A percentile compares a stretch with the other conserved stretches of the same genome.
Conservation (phyloP, 92 coral and sea anemone genomes). For the Diadumene lineata region DNA sequence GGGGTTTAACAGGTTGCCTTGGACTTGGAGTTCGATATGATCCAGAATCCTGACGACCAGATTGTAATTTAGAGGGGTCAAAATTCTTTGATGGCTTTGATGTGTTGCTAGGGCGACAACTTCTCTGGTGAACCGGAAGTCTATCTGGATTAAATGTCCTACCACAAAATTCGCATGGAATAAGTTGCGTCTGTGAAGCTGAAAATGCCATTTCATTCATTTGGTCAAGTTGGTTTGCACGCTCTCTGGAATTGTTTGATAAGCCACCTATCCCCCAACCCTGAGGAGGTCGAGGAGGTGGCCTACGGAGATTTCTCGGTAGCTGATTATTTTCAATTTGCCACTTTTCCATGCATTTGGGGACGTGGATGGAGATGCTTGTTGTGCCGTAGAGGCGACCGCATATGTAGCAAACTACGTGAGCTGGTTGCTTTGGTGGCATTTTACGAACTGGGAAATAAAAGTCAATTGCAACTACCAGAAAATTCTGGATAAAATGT, state of each 20-base stretch:
- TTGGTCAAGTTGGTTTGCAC: constrained; percentile 74
- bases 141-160: constrained; percentile 95
- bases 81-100: constrained; percentile 67
- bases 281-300: constrained; percentile 77
- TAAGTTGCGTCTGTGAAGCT: constrained; percentile 77
- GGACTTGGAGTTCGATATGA: constrained; percentile 55
- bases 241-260: constrained; percentile 62
- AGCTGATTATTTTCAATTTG: constrained; percentile 85
- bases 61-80: constrained; percentile 49
- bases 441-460: constrained; percentile 4
- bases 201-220: constrained; percentile 94
- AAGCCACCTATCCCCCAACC: constrained; percentile 73
- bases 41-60: constrained; percentile 42
- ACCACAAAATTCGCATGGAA: constrained; percentile 95
- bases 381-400: constrained; percentile 96
- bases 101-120: constrained; percentile 81
- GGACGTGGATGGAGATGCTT: constrained; percentile 82
- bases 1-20: constrained; percentile 67
- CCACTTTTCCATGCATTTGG: constrained; percentile 98
- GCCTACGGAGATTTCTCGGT: constrained; percentile 77
- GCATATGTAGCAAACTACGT: constrained; percentile 91
- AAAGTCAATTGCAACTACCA: neutral
- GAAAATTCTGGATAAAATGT: neutral
- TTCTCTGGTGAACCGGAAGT: constrained; percentile 85
- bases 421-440: constrained; percentile 83